Evolutionary conservation across 2,888 invertebrate genomes (phyloP).

Genomic region (Caenorhabditis macrosperma): DNA sequence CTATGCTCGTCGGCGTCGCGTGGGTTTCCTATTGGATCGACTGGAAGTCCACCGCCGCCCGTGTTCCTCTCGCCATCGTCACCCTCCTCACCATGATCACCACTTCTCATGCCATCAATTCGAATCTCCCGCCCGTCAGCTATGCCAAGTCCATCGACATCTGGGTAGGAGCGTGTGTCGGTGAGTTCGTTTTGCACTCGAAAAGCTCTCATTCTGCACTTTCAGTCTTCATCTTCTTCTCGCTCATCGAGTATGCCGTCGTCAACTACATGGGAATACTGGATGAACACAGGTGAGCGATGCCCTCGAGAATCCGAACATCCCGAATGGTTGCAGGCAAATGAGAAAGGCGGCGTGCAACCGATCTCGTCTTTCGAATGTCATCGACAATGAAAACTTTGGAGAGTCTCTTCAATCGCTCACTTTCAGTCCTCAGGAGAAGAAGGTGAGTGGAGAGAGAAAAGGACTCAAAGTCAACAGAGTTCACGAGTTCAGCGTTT

Average conservation of each 20-base stretch:
- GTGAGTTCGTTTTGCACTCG: constrained; percentile 39
- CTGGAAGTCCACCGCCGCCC: constrained; percentile 80
- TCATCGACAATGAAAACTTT: constrained; percentile 74
- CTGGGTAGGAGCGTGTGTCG: constrained; percentile 78
- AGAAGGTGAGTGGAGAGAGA: constrained; percentile 56
- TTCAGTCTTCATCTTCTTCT: constrained; percentile 78
- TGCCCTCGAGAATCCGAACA: not conserved
- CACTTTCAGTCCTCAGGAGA: constrained; percentile 70
- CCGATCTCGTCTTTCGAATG: constrained; percentile 76
- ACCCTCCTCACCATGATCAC: constrained; percentile 80
- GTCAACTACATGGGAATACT: constrained; percentile 80
- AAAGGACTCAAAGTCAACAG: not conserved
- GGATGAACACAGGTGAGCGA: constrained; percentile 74
- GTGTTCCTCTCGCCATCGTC: constrained; percentile 80
- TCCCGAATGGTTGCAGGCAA: constrained; percentile 63
- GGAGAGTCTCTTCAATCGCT: constrained; percentile 64
- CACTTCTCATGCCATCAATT: constrained; percentile 79
- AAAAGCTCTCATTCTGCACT: constrained; percentile 34
- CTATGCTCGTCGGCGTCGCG: constrained; percentile 73
- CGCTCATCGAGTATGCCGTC: constrained; percentile 79
- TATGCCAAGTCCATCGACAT: constrained; percentile 80
- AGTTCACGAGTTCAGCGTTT: constrained; percentile 57
- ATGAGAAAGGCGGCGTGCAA: constrained; percentile 79
- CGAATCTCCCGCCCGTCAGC: constrained; percentile 79
- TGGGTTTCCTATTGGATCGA: constrained; percentile 80